Evolutionary conservation across 2,113 vertebrate species (phyloP), one percentile per base, ranked within the genome.

Genomic region (Xiphorhynchus elegans): DNA sequence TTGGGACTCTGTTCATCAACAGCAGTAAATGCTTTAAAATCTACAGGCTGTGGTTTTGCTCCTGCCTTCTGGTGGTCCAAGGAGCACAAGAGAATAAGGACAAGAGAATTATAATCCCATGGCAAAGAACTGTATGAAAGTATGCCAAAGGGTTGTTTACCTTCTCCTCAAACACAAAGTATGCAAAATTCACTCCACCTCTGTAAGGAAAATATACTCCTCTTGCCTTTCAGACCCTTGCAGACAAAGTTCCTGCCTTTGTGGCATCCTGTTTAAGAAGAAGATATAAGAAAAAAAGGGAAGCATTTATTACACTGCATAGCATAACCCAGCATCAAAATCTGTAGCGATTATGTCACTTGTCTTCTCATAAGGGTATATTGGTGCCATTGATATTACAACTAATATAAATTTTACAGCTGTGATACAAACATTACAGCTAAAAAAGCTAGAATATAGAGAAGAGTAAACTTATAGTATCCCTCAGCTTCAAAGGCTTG

Each of bases 401-500:
- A 85, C 53, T 90, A 92, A 91, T 40, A 40, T 40, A 40, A 40
- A 40, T 40, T 40, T 12, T 40, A 40, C 40, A 40, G 40, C 40
- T 13, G 40, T 40, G 13, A 40, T 40, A 40, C 11, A 40, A 92
- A 94, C 75, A 87, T 97, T 97, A 87, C 89, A 93, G 87, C 53
- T 90, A 92, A 92, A 90, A 97, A 93, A 94, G 37, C 72, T 89
- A 80, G 75, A 79, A 96, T 94, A 93, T 92, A 95, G 96, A 96
- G 92, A 92, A 37, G 64, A 76, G 21, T 28, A 53, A 96, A 85
- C 70, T 79, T 63, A 78, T 73, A 35, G 85, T 83, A 55, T 80
- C 29, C n/a, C 39, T 86, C 70, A 53, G 39, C 33, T 93, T 84
- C 67, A n/a, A 95, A 82, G 50, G 18, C 18, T 56, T 94, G 35